phyloP scores from a whole-genome alignment of 2,113 vertebrate genomes.

The Pelobates fuscus region DNA sequence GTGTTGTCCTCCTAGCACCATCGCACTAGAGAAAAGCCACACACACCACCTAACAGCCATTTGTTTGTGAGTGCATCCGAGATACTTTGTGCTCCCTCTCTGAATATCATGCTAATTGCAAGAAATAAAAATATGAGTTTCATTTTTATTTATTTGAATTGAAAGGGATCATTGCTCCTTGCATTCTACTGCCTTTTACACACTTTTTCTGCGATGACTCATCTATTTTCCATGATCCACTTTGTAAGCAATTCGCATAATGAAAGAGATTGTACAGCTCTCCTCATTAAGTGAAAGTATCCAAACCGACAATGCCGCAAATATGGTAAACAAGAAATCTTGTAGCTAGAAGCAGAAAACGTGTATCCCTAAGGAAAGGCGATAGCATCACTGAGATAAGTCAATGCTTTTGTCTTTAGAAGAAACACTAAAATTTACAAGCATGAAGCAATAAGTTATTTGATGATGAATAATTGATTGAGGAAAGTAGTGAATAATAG shows the following conservation, averaged over 20 bases:
- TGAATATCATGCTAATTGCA: too few relatives aligned
- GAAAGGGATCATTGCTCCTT: too few relatives aligned
- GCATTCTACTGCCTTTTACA: too few relatives aligned
- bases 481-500: constrained; percentile 70
- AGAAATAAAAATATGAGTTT: too few relatives aligned
- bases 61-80: too few relatives aligned
- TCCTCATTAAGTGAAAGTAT: not conserved
- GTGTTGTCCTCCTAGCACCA: too few relatives aligned
- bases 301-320: not conserved
- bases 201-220: not conserved
- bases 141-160: too few relatives aligned
- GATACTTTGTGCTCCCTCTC: too few relatives aligned
- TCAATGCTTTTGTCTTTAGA: constrained; percentile 56
- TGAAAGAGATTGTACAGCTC: not conserved
- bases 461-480: constrained; percentile 70
- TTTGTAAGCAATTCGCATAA: not conserved
- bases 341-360: not conserved
- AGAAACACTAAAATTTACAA: constrained; percentile 61
- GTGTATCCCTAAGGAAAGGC: not conserved
- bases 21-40: too few relatives aligned
- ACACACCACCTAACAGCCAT: too few relatives aligned
- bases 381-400: constrained; percentile 16
- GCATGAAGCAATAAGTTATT: constrained; percentile 57
- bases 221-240: not conserved
- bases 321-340: not conserved